Percentiles rank a stretch among this genome's conserved stretches.
Evolutionary conservation across 2,797 vertebrate species (phyloP).

Genomic region (Gobionotothen gibberifrons): DNA sequence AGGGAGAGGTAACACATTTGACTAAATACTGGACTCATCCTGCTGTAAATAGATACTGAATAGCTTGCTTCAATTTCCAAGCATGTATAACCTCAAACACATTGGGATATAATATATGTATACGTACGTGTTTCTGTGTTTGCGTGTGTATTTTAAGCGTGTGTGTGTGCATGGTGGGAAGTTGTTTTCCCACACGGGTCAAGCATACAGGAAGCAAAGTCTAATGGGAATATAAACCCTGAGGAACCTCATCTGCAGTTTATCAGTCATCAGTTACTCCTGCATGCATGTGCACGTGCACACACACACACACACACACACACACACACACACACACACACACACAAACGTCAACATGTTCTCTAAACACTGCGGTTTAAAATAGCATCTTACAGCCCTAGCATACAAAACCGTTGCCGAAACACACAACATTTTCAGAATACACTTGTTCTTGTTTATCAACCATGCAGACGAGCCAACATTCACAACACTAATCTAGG

Average conservation of each 20-base stretch:
- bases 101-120: neutral
- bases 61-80: slow-evolving; percentile 4
- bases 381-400: slow-evolving; percentile 54
- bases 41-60: slow-evolving; percentile 32
- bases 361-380: slow-evolving; percentile 60
- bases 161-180: slow-evolving; percentile 17
- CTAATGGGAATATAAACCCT: slow-evolving; percentile 80
- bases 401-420: slow-evolving; percentile 25
- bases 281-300: slow-evolving; percentile 3
- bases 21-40: neutral
- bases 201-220: slow-evolving; percentile 78
- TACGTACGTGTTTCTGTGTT: slow-evolving; percentile 21
- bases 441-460: slow-evolving; percentile 12
- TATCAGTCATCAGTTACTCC: slow-evolving; percentile 70
- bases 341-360: slow-evolving; percentile 27
- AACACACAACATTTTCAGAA: slow-evolving; percentile 21
- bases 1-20: neutral
- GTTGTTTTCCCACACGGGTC: slow-evolving; percentile 83
- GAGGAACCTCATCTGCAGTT: slow-evolving; percentile 83
- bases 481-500: neutral
- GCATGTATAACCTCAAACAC: too few relatives aligned
- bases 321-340: slow-evolving; percentile 22
- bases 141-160: slow-evolving; percentile 11
- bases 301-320: slow-evolving; percentile 8
- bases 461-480: neutral